A percentile compares a stretch with the other conserved stretches of the same genome.
Conservation (phyloP, 2,888 invertebrate species). For the Ryuthela nishihirai region DNA sequence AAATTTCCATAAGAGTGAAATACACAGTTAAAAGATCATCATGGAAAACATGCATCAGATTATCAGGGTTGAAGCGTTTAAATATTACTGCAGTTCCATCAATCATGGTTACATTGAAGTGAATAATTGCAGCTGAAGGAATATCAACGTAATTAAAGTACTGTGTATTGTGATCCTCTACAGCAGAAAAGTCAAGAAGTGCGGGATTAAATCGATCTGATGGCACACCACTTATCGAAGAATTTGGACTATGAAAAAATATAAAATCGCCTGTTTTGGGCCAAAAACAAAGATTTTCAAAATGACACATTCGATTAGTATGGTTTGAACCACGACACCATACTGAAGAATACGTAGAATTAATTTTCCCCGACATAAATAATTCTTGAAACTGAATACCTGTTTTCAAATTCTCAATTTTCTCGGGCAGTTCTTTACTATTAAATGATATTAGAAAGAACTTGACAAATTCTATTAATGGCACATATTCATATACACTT, state of each 20-base stretch:
- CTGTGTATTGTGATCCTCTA: slow-evolving; percentile 50
- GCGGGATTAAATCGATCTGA: slow-evolving; percentile 45
- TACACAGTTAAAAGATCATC: slow-evolving; percentile 55
- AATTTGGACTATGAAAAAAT: slow-evolving; percentile 48
- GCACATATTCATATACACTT: too few relatives aligned
- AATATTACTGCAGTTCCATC: slow-evolving; percentile 46
- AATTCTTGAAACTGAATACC: too few relatives aligned
- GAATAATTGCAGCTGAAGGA: slow-evolving; percentile 41
- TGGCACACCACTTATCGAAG: slow-evolving; percentile 47
- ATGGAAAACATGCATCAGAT: slow-evolving; percentile 57
- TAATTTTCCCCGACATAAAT: too few relatives aligned
- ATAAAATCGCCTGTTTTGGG: slow-evolving; percentile 48
- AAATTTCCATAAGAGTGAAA: slow-evolving; percentile 48
- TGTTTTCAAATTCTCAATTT: too few relatives aligned
- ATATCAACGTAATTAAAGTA: slow-evolving; percentile 48
- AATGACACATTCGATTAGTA: slow-evolving; percentile 48
- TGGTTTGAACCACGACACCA: slow-evolving; percentile 45
- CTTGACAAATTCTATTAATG: too few relatives aligned
- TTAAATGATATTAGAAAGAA: too few relatives aligned
- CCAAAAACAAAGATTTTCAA: slow-evolving; percentile 53
- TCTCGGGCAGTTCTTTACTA: too few relatives aligned
- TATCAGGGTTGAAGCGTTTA: slow-evolving; percentile 55
- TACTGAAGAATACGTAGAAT: slow-evolving; percentile 44
- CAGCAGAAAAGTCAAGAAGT: slow-evolving; percentile 49
- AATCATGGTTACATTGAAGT: slow-evolving; percentile 43